Percentiles rank a stretch among this genome's conserved stretches.
phyloP scores from a whole-genome alignment of 2,113 vertebrate genomes.

The Mormoops blainvillei region DNA sequence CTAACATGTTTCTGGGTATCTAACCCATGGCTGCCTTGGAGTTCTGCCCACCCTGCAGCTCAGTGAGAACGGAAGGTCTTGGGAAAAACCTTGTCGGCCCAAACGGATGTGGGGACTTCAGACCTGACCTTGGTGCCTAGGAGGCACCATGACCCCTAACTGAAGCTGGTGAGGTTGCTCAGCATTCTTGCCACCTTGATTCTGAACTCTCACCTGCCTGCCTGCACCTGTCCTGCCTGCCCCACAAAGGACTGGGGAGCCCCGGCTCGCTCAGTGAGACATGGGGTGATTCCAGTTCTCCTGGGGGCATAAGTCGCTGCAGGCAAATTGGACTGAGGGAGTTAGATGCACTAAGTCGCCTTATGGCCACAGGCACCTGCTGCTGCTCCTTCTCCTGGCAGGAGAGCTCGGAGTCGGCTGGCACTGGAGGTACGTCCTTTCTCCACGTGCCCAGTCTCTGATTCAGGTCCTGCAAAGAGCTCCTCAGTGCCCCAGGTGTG shows the following conservation, averaged over 20 bases:
- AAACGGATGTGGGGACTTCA: neutral
- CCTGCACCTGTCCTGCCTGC: neutral
- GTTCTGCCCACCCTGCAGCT: neutral
- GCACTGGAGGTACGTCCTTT: neutral
- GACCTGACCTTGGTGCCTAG: neutral
- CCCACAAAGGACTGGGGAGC: neutral
- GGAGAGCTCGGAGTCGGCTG: neutral
- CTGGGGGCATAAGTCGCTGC: fast-evolving
- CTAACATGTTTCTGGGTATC: neutral
- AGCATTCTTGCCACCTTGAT: neutral
- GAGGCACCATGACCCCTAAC: neutral
- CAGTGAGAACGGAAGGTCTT: neutral
- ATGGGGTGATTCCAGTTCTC: no score
- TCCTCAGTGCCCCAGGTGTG: neutral
- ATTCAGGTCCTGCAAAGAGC: neutral
- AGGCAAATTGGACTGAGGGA: neutral
- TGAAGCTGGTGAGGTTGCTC: neutral
- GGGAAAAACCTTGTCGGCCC: neutral
- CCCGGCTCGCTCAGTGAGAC: neutral
- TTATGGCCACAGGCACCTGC: fast-evolving
- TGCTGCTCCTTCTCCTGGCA: neutral
- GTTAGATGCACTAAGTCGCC: fast-evolving
- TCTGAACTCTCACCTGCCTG: no score
- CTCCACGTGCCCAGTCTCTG: neutral
- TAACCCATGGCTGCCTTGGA: neutral